Evolutionary conservation across 2,797 vertebrate species (phyloP), one percentile per base, ranked within the genome.

Genomic region (Lemur catta): DNA sequence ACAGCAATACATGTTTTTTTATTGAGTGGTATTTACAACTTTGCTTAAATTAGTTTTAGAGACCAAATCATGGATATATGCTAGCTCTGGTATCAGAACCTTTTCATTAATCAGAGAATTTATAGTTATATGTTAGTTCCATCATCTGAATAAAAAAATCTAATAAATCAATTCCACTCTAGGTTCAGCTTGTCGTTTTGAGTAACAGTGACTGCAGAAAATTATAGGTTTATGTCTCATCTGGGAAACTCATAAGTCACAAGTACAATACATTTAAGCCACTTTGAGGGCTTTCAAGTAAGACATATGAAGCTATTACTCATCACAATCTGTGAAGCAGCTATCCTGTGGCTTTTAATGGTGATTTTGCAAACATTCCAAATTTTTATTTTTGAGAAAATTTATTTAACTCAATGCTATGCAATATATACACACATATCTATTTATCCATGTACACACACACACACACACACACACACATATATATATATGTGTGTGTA

Each of bases 221-320:
- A 95, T 88, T 93, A 94, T 48, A 46, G 69, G 63, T 89, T 95
- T 95, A 75, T 84, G 17, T 95, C 87, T 91, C 95, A 24, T 79
- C 91, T 96, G 48, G 48, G 38, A 95, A 91, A 55, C 71, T 96
- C 80, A 12, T 94, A 96, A 97, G 72, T 97, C 80, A 97, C 1
- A 80, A 89, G 61, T 82, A 95, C 69, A 86, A 90, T 75, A 84
- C 38, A 97, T 69, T 95, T 96, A 95, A 91, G 85, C 41, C 55
- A 95, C 41, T 50, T 84, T 46, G 76, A 90, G 43, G 24, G 18
- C 69, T 96, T 89, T 93, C 75, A 84, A 48, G 20, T 88, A 93
- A 96, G 79, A 97, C 35, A 57, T 93, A 96, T 65, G 69, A 95
- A 79, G 81, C 94, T 91, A 94, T 96, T 95, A 75, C 57, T 94